Evolutionary conservation across 2,797 vertebrate species (phyloP).

Genomic region (Amblyraja radiata): DNA sequence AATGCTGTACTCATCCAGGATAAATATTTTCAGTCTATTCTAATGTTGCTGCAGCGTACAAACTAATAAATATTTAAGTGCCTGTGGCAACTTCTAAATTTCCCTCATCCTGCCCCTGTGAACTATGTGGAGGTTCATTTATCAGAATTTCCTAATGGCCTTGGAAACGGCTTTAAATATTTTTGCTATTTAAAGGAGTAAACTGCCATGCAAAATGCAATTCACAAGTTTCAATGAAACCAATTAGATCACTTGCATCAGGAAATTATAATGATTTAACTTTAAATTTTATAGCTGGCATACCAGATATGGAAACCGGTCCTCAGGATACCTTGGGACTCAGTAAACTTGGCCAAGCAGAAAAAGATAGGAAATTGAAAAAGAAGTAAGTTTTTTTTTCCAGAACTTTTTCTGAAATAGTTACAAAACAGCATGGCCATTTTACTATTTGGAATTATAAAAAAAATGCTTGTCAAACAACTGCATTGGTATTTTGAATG

Average conservation of each 20-base stretch:
- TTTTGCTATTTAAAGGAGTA: background rate
- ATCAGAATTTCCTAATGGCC: background rate
- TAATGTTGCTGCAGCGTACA: background rate
- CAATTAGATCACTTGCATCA: background rate
- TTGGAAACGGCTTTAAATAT: background rate
- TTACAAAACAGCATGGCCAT: background rate
- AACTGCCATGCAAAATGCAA: background rate
- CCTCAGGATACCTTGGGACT: constrained; percentile 77
- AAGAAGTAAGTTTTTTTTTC: constrained; percentile 76
- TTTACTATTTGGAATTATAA: background rate
- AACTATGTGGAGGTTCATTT: background rate
- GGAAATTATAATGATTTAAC: background rate
- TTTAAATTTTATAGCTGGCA: constrained; percentile 56
- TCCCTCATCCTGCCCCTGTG: background rate
- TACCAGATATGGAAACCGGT: constrained; percentile 71
- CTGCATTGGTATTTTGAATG: background rate
- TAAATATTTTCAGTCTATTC: background rate
- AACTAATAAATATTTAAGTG: background rate
- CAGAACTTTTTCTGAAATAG: background rate
- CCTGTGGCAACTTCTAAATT: background rate
- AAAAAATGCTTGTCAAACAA: background rate
- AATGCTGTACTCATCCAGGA: too few species aligned
- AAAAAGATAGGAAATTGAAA: constrained; percentile 91
- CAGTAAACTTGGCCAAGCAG: constrained; percentile 79
- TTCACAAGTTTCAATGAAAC: background rate